Base-by-base conservation (phyloP, 2,797 vertebrate genomes). In the Mionectes olivaceus region DNA sequence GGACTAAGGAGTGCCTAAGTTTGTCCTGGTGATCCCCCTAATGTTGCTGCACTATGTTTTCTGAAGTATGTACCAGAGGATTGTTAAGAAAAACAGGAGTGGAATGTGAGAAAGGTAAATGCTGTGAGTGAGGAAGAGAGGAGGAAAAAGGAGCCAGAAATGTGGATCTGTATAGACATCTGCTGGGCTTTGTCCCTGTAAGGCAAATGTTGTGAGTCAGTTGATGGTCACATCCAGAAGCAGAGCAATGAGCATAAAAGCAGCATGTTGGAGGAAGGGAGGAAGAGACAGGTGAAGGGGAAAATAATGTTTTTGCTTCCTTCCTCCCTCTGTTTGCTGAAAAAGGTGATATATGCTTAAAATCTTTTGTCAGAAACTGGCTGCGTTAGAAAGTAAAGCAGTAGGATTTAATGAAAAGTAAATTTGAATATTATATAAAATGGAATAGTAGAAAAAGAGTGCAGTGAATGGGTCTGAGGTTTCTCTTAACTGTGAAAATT, bases 271-370 rank as follows among this genome's bases (percentile, higher is more conserved):
- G 73, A 30, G 41, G 53, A 57, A 65, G 35, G 37, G 43, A 53
- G 8, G 19, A 56, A 56, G 37, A 83, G 50, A 85, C 50, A n/a
- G 28, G 18, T 44, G 71, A 83, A 85, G 15, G 35, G 21, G 33
- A 9, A 80, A 91, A 83, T 63, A 74, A 79, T 11, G 3, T 17
- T 89, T 93, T 95, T 79, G 13, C 22, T 92, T 87, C 63, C 73
- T 95, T 82, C 83, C 77, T 82, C 44, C 27, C 35, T 91, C 44
- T 91, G 11, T 93, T 86, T 77, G 27, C 67, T 90, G 76, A 56
- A 57, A 84, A 87, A 65, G 41, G 11, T 11, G 7, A 19, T 68
- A 37, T n/a, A 8, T 73, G 46, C 47, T 47, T 88, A 7, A 68
- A 56, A 63, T 84, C n/a, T 60, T 81, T 28, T 73, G 39, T 73